These are phyloP conservation scores for Heloderma charlesbogerti DNA, from an alignment of 2,113 vertebrate species.

Conservation along the genomic window DNA sequence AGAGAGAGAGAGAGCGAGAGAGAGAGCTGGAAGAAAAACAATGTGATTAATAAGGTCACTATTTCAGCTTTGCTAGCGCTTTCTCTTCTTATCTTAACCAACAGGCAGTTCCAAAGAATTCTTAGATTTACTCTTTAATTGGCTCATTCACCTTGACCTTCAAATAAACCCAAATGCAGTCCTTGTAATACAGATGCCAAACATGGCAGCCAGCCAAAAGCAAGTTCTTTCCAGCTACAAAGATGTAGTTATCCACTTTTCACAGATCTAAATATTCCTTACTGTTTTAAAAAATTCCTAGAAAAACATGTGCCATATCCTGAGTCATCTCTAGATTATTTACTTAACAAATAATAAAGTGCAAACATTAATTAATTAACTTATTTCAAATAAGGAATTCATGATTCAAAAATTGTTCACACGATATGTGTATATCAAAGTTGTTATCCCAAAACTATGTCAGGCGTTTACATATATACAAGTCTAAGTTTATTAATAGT, in stretches of 20 bases:
- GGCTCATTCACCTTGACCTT: slow-evolving; percentile 70
- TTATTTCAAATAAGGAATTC: background rate
- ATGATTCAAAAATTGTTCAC: background rate
- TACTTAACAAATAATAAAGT: slow-evolving; percentile 23
- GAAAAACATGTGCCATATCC: slow-evolving; percentile 25
- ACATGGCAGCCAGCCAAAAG: slow-evolving; percentile 49
- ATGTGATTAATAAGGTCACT: background rate
- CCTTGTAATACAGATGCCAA: slow-evolving; percentile 48
- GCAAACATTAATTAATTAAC: slow-evolving; percentile 33
- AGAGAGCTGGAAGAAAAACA: background rate
- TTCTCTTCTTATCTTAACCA: slow-evolving; percentile 47
- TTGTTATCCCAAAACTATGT: background rate
- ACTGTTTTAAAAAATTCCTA: background rate
- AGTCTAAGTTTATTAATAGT: background rate
- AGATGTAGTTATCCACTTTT: slow-evolving; percentile 22
- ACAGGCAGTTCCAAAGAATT: slow-evolving; percentile 52
- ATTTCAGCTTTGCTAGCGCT: slow-evolving; percentile 9
- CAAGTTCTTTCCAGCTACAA: slow-evolving; percentile 38
- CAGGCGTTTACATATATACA: background rate
- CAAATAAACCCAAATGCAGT: slow-evolving; percentile 56
- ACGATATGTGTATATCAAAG: background rate
- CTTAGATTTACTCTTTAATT: slow-evolving; percentile 58
- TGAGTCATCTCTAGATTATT: background rate
- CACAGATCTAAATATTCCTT: slow-evolving; percentile 43
- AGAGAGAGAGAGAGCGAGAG: background rate